Evolutionary conservation across 2,113 vertebrate species (phyloP), one percentile per base, ranked within the genome.

Genomic region (Lontra canadensis): DNA sequence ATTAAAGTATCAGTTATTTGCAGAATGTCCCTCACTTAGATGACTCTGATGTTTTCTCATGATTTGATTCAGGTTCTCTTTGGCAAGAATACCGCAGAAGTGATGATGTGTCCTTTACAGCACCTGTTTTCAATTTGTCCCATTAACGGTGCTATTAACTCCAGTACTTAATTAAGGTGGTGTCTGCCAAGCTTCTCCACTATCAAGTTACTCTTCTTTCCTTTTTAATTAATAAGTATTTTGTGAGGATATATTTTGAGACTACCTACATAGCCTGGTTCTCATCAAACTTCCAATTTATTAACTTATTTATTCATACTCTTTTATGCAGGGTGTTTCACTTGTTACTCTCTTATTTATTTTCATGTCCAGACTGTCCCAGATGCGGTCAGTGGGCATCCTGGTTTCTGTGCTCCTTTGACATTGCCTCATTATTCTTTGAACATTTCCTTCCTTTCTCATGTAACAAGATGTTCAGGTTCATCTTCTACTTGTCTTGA

Each of bases 141-240:
- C 55, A 21, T 67, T 81, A 14, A 52, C 6, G 12, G 47, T 52
- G 76, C 47, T 79, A 23, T 79, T 79, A 79, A 79, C 47, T 52
- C 74, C 15, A 76, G 83, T 59, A 34, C 80, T 76, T 55, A 63
- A 44, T 78, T 67, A 90, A 76, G 59, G 74, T 78, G 95, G 18
- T 42, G 12, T 47, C 59, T 69, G n/a, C 92, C 73, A 85, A 57
- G 3, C 44, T 85, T n/a, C 55, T 65, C 65, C 25, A 23, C 25
- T 85, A 44, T 78, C 85, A 55, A 34, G 65, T 92, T 57, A 36
- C 80, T 55, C 14, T 39, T 81, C 69, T 23, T 69, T 55, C 55
- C 34, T 83, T 80, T 39, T 18, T 92, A 67, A 83, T 80, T 80
- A 94, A 25, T 31, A 79, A 34, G 44, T 63, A 78, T 95, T 93